Base-by-base conservation (phyloP, 2,888 invertebrate species). In the Thera obeliscata region DNA sequence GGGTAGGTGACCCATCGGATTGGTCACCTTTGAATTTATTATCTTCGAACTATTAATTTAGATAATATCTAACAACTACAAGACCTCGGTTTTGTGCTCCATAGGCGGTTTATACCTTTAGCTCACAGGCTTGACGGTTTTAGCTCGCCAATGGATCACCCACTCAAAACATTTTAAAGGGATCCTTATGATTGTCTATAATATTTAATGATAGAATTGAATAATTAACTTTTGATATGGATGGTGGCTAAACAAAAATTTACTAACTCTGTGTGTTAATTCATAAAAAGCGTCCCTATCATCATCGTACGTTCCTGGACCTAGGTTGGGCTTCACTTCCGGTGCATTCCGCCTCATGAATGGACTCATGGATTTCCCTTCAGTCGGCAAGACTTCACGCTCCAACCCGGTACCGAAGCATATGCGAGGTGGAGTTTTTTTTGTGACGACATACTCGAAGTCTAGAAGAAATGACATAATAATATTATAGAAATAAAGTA, bases 381-480 rank as follows among this genome's bases (percentile, higher is more conserved):
- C 79, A 0, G 76, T 75, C 0, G 95, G 94, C 63, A 95, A 74
- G 1, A 88, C 88, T 56, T 92, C 92, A 3, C 95, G 88, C 0
- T 86, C 79, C 66, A 94, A 75, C 0, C 87, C 84, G 0, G 94
- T 91, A 0, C 94, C 94, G 72, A 95, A 95, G 61, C 94, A 94
- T 69, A 95, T 84, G 1, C 82, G 87, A 0, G 94, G 90, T 12
- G 84, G 83, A 8, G 77, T 75, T 54, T 93, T 89, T 69, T 94
- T 89, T 57, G 91, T 94, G 52, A 95, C 93, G n/a, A 94, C 91
- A 81, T 95, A 95, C 73, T 94, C 90, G 70, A 95, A 95, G 80
- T 93, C 95, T 95, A 46, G 66, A 64, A 74, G 60, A 63, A 66
- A 59, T 38, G 43, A 58, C 35, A 60, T 41, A 4, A 9, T 1